Conservation (phyloP, 1,140 invertebrate genomes). For the Heliconius himera region DNA sequence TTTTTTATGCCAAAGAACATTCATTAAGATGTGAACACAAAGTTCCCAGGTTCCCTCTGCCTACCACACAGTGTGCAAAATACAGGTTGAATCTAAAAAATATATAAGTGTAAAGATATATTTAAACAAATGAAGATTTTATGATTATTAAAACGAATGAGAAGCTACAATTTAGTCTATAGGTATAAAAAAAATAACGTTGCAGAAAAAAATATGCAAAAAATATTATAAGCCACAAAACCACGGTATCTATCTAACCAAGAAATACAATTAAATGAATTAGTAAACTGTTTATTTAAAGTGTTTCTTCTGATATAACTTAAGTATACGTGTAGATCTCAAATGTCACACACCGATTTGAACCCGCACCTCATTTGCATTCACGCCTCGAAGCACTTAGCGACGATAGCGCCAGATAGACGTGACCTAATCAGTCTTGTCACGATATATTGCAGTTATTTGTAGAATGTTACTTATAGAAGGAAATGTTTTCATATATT, state of each 20-base stretch:
- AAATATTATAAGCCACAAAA: background rate
- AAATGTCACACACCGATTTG: conserved; percentile 11
- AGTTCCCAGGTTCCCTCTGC: no score
- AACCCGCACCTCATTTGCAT: conserved; percentile 17
- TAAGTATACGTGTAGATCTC: conserved; percentile 12
- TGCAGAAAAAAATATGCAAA: background rate
- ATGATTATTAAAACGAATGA: no score
- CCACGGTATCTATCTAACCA: background rate
- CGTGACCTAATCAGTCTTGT: conserved; percentile 21
- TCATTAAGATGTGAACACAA: no score
- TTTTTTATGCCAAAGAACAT: no score
- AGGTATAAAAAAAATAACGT: background rate
- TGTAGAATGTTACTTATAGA: conserved; percentile 3
- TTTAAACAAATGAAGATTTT: no score
- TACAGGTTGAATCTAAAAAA: no score
- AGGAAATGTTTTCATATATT: background rate
- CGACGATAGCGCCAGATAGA: conserved; percentile 12
- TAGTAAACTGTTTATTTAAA: background rate
- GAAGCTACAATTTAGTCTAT: no score
- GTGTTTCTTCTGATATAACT: background rate
- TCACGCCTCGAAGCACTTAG: conserved; percentile 24
- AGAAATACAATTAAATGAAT: background rate
- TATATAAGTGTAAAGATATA: no score
- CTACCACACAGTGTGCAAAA: no score
- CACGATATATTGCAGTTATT: conserved; percentile 10